phyloP scores from a whole-genome alignment of 1,140 invertebrate species.

The Drosophila simulans region DNA sequence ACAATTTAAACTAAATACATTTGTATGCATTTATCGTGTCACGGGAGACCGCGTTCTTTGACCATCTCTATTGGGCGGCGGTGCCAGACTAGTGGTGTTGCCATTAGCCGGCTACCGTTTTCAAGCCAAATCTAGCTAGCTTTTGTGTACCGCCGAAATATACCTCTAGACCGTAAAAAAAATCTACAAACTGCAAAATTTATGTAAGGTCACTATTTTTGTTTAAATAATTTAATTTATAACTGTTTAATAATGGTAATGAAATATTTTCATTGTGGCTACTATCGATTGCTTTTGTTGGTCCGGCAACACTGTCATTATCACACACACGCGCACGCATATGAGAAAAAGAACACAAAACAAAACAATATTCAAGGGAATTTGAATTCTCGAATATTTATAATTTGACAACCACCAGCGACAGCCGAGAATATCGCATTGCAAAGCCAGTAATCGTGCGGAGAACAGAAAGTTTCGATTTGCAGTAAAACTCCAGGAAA shows the following conservation, averaged over 20 bases:
- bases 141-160: not conserved
- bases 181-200: too few relatives aligned
- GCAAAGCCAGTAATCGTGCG: not conserved
- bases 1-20: too few relatives aligned
- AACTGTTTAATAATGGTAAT: not conserved
- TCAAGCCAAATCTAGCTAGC: not conserved
- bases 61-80: not conserved
- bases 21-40: not conserved
- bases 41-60: too few relatives aligned
- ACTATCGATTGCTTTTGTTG: not conserved
- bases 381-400: constrained; percentile 20
- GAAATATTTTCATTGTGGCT: not conserved
- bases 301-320: constrained; percentile 18
- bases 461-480: not conserved
- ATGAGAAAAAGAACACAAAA: constrained; percentile 36
- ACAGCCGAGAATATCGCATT: not conserved
- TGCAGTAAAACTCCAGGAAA: not conserved
- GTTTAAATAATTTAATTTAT: too few relatives aligned
- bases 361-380: constrained; percentile 30
- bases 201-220: too few relatives aligned
- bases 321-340: constrained; percentile 26
- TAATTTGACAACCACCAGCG: constrained; percentile 17
- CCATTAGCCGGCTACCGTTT: not conserved
- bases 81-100: not conserved
- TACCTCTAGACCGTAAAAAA: not conserved